Evolutionary conservation across 2,113 vertebrate species (phyloP).

Genomic region (Apaloderma vittatum): DNA sequence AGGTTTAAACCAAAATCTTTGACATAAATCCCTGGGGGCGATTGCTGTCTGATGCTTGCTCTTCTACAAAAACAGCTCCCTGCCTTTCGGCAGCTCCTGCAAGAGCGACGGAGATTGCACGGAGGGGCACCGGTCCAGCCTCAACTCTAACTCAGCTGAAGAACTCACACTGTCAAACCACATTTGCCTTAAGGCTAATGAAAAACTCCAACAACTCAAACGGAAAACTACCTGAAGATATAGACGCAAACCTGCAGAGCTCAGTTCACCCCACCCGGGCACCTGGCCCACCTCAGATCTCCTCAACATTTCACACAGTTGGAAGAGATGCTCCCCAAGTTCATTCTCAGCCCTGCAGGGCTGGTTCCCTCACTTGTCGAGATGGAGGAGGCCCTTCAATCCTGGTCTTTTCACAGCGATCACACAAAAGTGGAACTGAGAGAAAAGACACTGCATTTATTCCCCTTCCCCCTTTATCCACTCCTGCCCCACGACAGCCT

Average conservation of each 20-base stretch:
- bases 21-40: not conserved
- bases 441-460: not conserved
- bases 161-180: not conserved
- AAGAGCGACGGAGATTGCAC: not conserved
- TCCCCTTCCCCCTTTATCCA: not conserved
- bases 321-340: accelerated
- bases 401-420: not conserved
- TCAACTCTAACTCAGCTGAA: not conserved
- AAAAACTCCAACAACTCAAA: not conserved
- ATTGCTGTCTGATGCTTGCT: not conserved
- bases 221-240: not conserved
- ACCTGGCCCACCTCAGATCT: not conserved
- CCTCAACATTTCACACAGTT: not conserved
- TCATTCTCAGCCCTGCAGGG: not conserved
- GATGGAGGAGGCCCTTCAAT: not conserved
- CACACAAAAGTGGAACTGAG: not conserved
- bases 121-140: not conserved
- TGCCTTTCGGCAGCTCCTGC: not conserved
- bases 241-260: not conserved
- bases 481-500: not conserved
- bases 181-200: not conserved
- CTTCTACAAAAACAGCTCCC: not conserved
- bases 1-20: not conserved
- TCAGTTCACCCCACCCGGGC: not conserved
- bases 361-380: not conserved